Conservation (phyloP, 1,140 invertebrate species). For the Maconellicoccus hirsutus region DNA sequence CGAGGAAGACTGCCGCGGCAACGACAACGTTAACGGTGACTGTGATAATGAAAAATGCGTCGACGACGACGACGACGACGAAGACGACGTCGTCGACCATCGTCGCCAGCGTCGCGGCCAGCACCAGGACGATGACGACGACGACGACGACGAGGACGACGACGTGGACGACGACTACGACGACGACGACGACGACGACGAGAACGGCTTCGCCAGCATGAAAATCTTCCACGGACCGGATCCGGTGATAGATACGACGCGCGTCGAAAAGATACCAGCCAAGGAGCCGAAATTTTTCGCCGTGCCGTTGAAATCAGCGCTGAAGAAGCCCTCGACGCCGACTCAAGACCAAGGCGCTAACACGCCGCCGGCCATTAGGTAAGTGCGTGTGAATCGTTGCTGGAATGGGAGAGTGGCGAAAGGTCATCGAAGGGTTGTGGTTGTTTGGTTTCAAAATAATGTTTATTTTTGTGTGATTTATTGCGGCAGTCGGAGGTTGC, state of each 20-base stretch:
- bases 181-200: constrained; percentile 41
- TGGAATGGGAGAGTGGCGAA: no score
- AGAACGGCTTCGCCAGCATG: constrained; percentile 36
- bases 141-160: constrained; percentile 35
- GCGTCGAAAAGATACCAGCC: constrained; percentile 78
- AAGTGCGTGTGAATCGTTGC: background rate
- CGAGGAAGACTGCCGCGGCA: background rate
- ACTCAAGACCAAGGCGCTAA: constrained; percentile 36
- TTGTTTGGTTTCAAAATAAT: no score
- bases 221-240: constrained; percentile 44
- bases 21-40: background rate
- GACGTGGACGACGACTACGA: constrained; percentile 44
- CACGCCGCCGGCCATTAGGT: constrained; percentile 12
- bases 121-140: constrained; percentile 23
- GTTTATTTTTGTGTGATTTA: background rate
- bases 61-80: constrained; percentile 25
- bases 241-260: constrained; percentile 58
- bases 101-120: constrained; percentile 32
- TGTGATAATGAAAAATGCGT: constrained; percentile 20
- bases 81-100: background rate
- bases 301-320: constrained; percentile 78
- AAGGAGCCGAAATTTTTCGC: constrained; percentile 76
- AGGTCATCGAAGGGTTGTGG: no score
- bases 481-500: constrained; percentile 14
- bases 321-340: constrained; percentile 67